Percentiles rank a stretch among this genome's conserved stretches.
Conservation (phyloP, 2,888 invertebrate species). For the Limnephilus lunatus region DNA sequence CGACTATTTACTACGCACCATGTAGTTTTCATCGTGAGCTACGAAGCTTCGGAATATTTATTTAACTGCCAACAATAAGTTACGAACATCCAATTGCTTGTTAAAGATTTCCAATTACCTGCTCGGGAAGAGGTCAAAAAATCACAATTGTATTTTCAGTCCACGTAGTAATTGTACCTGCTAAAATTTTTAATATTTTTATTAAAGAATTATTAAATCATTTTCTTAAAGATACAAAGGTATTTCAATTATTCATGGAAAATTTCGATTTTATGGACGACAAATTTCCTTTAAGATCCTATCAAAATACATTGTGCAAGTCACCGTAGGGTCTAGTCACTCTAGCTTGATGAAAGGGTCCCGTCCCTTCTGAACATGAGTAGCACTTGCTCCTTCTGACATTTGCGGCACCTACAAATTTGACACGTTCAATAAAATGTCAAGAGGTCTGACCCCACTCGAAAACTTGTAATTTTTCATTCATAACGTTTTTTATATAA, state of each 20-base stretch:
- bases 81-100: too few relatives aligned
- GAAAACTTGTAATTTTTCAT: background rate
- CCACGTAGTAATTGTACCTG: too few relatives aligned
- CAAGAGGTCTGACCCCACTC: background rate
- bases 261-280: background rate
- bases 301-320: constrained; percentile 2
- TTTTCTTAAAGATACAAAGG: background rate
- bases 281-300: background rate
- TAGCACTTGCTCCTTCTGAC: background rate
- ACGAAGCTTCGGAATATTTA: too few relatives aligned
- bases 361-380: background rate
- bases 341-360: background rate
- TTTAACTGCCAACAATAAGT: too few relatives aligned
- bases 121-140: too few relatives aligned
- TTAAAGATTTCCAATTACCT: too few relatives aligned
- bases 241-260: background rate
- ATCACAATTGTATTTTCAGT: too few relatives aligned
- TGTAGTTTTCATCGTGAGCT: too few relatives aligned
- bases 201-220: too few relatives aligned
- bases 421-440: constrained; percentile 15
- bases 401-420: background rate
- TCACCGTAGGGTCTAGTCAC: background rate
- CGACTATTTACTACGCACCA: too few relatives aligned
- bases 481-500: background rate
- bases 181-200: too few relatives aligned